Evolutionary conservation across 1,140 invertebrate species (phyloP).

Genomic region (Akabosia matsudoensis): DNA sequence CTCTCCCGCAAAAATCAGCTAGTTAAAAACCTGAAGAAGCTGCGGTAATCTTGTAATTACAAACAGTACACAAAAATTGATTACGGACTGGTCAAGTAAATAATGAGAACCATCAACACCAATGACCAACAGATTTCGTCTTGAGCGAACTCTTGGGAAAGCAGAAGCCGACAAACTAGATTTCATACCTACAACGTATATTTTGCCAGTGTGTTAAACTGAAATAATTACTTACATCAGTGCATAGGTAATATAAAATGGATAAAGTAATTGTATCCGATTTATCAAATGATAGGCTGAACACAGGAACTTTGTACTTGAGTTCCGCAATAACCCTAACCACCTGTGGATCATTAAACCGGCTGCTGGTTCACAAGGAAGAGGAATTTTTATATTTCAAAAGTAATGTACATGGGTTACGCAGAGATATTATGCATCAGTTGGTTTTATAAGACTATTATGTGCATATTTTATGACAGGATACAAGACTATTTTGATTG

Average conservation of each 20-base stretch:
- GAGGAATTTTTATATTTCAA: conserved; percentile 61
- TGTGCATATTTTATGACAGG: conserved; percentile 2
- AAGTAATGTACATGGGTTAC: conserved; percentile 50
- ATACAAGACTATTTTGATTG: conserved; percentile 38
- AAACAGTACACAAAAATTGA: too few species aligned
- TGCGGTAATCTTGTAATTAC: conserved; percentile 48
- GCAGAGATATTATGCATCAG: background rate
- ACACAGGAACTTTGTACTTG: conserved; percentile 53
- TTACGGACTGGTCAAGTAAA: too few species aligned
- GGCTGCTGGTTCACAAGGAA: conserved; percentile 54
- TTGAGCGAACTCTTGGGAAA: conserved; percentile 39
- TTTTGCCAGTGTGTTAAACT: conserved; percentile 50
- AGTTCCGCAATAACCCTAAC: conserved; percentile 57
- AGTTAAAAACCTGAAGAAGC: conserved; percentile 60
- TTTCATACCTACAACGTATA: conserved; percentile 54
- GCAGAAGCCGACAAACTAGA: conserved; percentile 52
- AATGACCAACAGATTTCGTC: conserved; percentile 18
- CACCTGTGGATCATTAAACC: conserved; percentile 65
- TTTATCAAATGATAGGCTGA: conserved; percentile 53
- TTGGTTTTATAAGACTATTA: background rate
- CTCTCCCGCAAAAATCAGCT: conserved; percentile 62
- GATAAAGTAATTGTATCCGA: conserved; percentile 46
- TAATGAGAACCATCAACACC: background rate
- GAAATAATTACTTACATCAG: background rate
- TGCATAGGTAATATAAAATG: background rate